Evolutionary conservation across 53 echinoderm and acorn worm species (phyloP), one percentile per base, ranked within the genome.

Genomic region (Echinarachnius parma): DNA sequence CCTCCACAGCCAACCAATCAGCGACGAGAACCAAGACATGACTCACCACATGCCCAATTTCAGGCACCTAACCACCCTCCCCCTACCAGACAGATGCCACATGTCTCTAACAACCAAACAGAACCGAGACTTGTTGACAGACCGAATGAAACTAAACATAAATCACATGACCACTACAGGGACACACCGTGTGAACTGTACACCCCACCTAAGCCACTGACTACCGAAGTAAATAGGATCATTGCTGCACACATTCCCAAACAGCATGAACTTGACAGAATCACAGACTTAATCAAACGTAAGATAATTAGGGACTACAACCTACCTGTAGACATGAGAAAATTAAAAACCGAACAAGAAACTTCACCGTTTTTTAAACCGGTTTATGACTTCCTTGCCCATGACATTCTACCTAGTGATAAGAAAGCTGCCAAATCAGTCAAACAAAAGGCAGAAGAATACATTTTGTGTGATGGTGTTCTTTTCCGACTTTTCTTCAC

Each of bases 301-400:
- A 81, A 81, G 31, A 81, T 81, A 28, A 81, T 81, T 19, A 71
- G 81, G 35, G 81, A 81, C 57, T 81, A 81, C 26, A 81, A 81
- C 21, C 45, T 72, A 4, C 71, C 81, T 1, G 9, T 81, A 34
- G 81, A 80, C 46, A 54, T 78, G 28, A 23, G 50, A 42, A 44
- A 62, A 62, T 50, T 77, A 9, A 61, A 35, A 11, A 54, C 62
- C 0, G 77, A 77, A 77, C 77, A 77, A 21, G 62, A 77, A 48
- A 74, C 75, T 4, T 74, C 75, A 18, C 76, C 53, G 21, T 66
- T 77, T 20, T 77, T 62, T 22, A 77, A 84, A 23, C 60, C 61
- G 32, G 35, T 59, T 1, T 84, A 72, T 32, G 65, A 68, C 48
- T 39, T 64, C 66, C 35, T 78, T 14, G 65, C 79, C 0, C 79